Evolutionary conservation across 2,113 vertebrate species (phyloP).

Genomic region (Phasianus colchicus): DNA sequence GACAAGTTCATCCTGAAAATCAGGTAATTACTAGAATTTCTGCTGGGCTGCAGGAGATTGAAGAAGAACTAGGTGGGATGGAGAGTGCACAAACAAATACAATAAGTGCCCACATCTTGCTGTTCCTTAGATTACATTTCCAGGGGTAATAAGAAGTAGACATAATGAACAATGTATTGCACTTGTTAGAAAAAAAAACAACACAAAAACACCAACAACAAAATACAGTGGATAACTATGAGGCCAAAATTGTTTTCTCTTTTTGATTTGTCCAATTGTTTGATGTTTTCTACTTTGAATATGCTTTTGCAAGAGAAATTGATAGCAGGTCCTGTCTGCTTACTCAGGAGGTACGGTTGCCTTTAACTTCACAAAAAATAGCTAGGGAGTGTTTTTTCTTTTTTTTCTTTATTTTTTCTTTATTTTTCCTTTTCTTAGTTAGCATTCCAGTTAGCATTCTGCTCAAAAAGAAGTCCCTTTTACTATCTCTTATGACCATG

Average conservation of each 20-base stretch:
- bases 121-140: background rate
- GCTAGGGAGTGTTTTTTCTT: background rate
- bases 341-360: background rate
- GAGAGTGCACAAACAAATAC: background rate
- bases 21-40: conserved; percentile 22
- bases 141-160: background rate
- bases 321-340: background rate
- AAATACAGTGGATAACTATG: background rate
- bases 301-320: background rate
- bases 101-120: background rate
- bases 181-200: background rate
- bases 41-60: background rate
- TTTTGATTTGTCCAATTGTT: background rate
- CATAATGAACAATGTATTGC: background rate
- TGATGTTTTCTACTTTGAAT: background rate
- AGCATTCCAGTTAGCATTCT: background rate
- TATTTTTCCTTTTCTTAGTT: background rate
- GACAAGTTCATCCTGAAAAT: conserved; percentile 1
- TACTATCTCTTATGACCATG: background rate
- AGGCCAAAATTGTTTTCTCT: background rate
- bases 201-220: background rate
- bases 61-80: background rate
- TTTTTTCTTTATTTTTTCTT: background rate
- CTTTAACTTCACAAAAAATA: background rate
- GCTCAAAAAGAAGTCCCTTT: background rate